Percentiles rank a stretch among this genome's conserved stretches.
Conservation (phyloP, 2,797 vertebrate species). For the Enteromius trimaculatus region DNA sequence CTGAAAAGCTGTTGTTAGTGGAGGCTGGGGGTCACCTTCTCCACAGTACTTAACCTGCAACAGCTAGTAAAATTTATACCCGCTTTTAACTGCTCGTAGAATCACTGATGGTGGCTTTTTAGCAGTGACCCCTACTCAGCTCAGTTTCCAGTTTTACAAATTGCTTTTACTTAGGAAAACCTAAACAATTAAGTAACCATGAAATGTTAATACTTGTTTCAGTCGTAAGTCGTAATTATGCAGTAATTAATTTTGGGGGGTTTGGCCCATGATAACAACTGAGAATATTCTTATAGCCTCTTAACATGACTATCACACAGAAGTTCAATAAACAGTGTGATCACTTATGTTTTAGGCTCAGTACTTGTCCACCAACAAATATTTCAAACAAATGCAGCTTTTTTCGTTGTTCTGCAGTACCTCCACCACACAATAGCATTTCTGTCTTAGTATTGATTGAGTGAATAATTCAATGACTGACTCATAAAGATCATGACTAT, state of each 20-base stretch:
- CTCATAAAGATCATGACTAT: not conserved
- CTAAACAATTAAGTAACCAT: not conserved
- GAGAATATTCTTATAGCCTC: not conserved
- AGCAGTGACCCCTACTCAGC: conserved; percentile 33
- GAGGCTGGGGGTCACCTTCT: conserved; percentile 39
- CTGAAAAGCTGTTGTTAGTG: conserved; percentile 53
- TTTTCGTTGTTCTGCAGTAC: not conserved
- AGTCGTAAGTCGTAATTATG: not conserved
- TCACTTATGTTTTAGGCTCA: not conserved
- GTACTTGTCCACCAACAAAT: not conserved
- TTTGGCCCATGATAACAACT: not conserved
- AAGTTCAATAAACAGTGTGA: not conserved
- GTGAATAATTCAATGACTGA: not conserved
- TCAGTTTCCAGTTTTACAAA: conserved; percentile 36
- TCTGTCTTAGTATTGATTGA: not conserved
- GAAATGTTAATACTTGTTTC: not conserved
- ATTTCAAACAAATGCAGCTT: not conserved
- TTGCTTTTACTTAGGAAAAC: conserved; percentile 33
- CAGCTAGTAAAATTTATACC: conserved; percentile 49
- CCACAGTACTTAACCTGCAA: conserved; percentile 47
- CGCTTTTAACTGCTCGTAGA: conserved; percentile 35
- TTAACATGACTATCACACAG: not conserved
- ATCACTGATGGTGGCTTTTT: conserved; percentile 26
- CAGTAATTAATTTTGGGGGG: not conserved
- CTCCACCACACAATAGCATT: not conserved